Percentiles rank a stretch among this genome's conserved stretches.
phyloP scores from a whole-genome alignment of 2,888 invertebrate genomes.

The Cephus spinipes region DNA sequence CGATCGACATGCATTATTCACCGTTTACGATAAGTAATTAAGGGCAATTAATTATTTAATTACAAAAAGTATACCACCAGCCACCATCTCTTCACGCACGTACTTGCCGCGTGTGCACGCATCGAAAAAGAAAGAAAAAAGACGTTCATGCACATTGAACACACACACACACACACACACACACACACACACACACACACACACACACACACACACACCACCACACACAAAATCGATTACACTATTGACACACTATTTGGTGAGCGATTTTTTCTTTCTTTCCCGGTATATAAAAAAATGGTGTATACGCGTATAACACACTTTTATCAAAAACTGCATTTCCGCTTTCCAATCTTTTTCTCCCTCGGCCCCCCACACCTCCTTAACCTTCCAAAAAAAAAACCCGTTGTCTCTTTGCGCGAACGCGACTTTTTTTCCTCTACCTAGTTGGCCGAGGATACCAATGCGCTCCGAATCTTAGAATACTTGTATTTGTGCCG shows the following conservation, averaged over 20 bases:
- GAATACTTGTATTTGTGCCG: background rate
- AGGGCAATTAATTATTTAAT: slow-evolving; percentile 65
- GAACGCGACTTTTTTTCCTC: slow-evolving; percentile 16
- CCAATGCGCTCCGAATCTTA: slow-evolving; percentile 6
- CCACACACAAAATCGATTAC: slow-evolving; percentile 9
- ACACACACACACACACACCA: slow-evolving; percentile 9
- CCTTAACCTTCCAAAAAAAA: background rate
- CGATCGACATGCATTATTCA: slow-evolving; percentile 65
- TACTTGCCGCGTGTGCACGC: slow-evolving; percentile 30
- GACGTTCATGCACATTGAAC: background rate
- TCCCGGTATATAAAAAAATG: slow-evolving; percentile 32
- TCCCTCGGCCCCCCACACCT: slow-evolving; percentile 21
- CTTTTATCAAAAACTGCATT: slow-evolving; percentile 34
- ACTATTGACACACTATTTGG: slow-evolving; percentile 27
- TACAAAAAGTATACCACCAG: slow-evolving; percentile 58
- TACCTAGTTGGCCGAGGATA: slow-evolving; percentile 10
- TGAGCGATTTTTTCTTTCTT: slow-evolving; percentile 2
- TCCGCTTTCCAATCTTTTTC: slow-evolving; percentile 36
- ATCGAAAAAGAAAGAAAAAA: slow-evolving; percentile 8
- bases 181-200: slow-evolving; percentile 11
- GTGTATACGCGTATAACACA: slow-evolving; percentile 1
- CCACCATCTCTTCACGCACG: slow-evolving; percentile 31
- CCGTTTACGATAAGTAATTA: slow-evolving; percentile 65
- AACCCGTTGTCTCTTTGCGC: slow-evolving; percentile 23
- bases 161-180: slow-evolving; percentile 11